phyloP scores from a whole-genome alignment of 2,797 vertebrate genomes.

The Ibycter americanus region DNA sequence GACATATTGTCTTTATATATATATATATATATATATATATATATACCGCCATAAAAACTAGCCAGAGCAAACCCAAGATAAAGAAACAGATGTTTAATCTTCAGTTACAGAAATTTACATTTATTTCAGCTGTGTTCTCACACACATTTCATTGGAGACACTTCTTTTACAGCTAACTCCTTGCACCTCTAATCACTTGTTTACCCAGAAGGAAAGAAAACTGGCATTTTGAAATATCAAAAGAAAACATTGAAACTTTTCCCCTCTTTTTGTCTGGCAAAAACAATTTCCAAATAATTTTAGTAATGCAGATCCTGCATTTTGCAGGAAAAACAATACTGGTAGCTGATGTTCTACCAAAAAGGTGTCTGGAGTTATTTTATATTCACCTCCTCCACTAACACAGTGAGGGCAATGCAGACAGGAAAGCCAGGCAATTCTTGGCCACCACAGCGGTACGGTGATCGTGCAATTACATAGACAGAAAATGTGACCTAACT shows the following conservation, averaged over 20 bases:
- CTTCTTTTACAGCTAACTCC: neutral
- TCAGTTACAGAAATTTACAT: neutral
- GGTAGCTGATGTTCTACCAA: neutral
- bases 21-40: too few relatives aligned
- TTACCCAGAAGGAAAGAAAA: neutral
- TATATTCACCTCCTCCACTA: neutral
- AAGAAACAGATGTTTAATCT: neutral
- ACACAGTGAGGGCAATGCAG: neutral
- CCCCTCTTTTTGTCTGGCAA: neutral
- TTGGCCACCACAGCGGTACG: neutral
- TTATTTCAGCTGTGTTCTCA: neutral
- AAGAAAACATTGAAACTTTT: neutral
- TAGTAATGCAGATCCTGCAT: neutral
- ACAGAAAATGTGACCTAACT: neutral
- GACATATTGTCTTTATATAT: conserved; percentile 27
- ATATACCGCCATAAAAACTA: neutral
- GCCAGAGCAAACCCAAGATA: neutral
- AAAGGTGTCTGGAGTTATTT: neutral
- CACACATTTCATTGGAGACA: neutral
- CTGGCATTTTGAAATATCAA: neutral
- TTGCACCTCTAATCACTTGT: neutral
- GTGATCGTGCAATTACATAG: accelerated
- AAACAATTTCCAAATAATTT: neutral
- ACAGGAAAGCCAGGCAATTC: neutral
- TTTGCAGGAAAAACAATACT: neutral